These are phyloP conservation scores for Acronicta leporina DNA, from an alignment of 2,888 invertebrate genomes.

Conservation along the genomic window DNA sequence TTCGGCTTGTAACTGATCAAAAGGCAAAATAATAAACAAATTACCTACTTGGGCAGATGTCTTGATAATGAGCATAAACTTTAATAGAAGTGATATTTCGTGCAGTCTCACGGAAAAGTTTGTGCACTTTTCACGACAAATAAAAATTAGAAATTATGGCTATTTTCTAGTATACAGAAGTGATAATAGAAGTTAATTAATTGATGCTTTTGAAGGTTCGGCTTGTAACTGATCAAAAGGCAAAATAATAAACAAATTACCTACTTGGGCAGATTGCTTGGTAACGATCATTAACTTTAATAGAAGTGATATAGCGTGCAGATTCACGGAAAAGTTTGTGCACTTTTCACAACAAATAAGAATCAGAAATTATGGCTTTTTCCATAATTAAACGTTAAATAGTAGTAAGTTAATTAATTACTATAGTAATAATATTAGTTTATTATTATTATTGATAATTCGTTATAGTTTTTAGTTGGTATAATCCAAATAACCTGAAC, in stretches of 20 bases:
- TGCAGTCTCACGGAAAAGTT: not conserved
- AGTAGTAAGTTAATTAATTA: not conserved
- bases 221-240: conserved; percentile 18
- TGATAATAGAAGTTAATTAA: no score
- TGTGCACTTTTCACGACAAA: no score
- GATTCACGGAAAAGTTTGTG: not conserved
- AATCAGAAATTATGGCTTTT: no score
- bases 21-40: conserved; percentile 35
- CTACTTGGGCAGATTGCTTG: conserved; percentile 17
- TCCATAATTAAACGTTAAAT: no score
- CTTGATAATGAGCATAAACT: conserved; percentile 12
- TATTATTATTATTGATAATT: no score
- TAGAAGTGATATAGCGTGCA: not conserved
- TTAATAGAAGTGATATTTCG: not conserved
- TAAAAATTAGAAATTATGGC: no score
- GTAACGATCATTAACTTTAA: conserved; percentile 9
- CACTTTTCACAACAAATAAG: no score
- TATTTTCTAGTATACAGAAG: no score
- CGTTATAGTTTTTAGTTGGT: no score
- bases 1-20: conserved; percentile 45
- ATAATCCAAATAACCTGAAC: no score
- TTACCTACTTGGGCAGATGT: conserved; percentile 19
- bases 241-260: conserved; percentile 26
- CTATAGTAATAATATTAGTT: no score
- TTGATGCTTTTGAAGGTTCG: conserved; percentile 35